phyloP scores from a whole-genome alignment of 2,797 vertebrate genomes.

The Carduelis carduelis region DNA sequence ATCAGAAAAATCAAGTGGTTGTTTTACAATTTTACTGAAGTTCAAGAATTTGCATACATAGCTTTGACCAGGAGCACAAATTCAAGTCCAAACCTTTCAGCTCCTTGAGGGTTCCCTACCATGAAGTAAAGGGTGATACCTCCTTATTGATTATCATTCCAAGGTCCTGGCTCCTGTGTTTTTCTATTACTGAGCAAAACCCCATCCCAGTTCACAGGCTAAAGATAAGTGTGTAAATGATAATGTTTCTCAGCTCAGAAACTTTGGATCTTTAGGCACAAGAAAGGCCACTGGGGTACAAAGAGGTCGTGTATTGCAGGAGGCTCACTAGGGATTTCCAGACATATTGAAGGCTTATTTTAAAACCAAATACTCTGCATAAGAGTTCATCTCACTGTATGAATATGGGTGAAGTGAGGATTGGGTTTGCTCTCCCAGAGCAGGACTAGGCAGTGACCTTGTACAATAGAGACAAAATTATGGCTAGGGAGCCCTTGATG shows the following conservation, averaged over 20 bases:
- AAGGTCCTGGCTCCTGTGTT: neutral
- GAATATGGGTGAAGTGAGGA: neutral
- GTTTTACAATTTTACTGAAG: slow-evolving; percentile 18
- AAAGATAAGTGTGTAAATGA: neutral
- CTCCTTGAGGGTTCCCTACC: neutral
- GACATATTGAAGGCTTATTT: neutral
- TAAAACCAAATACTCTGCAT: neutral
- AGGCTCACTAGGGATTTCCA: neutral
- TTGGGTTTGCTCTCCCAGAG: neutral
- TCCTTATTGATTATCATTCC: neutral
- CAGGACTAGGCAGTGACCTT: neutral
- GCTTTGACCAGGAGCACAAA: slow-evolving; percentile 18
- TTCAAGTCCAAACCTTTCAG: neutral
- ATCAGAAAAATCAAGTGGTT: neutral
- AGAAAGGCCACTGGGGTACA: neutral
- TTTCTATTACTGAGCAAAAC: neutral
- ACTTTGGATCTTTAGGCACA: neutral
- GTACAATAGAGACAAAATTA: neutral
- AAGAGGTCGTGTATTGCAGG: neutral
- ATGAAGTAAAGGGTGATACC: neutral
- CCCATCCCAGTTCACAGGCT: neutral
- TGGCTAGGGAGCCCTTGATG: neutral
- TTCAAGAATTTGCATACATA: neutral
- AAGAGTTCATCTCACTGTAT: neutral
- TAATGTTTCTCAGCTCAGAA: neutral